Evolutionary conservation across 2,797 vertebrate species (phyloP).

Genomic region (Sebastes umbrosus): DNA sequence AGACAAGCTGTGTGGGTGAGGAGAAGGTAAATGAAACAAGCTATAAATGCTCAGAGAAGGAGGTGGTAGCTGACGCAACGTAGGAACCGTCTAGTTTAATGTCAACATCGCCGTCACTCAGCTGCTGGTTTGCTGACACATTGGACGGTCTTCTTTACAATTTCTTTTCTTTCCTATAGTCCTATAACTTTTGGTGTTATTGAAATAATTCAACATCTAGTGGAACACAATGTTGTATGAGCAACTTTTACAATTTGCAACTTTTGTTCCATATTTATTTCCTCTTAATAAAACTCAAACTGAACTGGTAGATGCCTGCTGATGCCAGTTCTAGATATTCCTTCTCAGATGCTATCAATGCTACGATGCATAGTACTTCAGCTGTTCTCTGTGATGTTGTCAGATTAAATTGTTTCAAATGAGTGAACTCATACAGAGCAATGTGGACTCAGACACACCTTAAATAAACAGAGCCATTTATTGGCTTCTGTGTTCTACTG

Average conservation of each 20-base stretch:
- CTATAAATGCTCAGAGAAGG: background rate
- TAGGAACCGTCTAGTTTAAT: background rate
- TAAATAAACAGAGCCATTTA: background rate
- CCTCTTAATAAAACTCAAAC: background rate
- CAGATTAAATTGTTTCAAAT: background rate
- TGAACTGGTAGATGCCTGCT: background rate
- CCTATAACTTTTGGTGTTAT: no score
- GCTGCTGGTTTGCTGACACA: background rate
- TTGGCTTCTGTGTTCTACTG: no score
- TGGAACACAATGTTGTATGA: background rate
- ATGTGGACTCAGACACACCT: background rate
- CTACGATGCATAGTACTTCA: background rate
- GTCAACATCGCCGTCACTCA: background rate
- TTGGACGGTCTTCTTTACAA: background rate
- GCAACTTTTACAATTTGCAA: background rate
- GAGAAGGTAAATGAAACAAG: conserved; percentile 19
- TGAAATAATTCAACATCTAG: background rate
- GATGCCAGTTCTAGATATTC: background rate
- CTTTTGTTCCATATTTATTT: background rate
- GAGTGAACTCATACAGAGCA: background rate
- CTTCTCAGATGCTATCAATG: background rate
- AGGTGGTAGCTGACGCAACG: background rate
- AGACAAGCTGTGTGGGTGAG: conserved; percentile 27
- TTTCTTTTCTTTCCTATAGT: background rate
- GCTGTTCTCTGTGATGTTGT: background rate